Evolutionary conservation across 2,888 invertebrate species (phyloP).

Genomic region (Sericinus montela): DNA sequence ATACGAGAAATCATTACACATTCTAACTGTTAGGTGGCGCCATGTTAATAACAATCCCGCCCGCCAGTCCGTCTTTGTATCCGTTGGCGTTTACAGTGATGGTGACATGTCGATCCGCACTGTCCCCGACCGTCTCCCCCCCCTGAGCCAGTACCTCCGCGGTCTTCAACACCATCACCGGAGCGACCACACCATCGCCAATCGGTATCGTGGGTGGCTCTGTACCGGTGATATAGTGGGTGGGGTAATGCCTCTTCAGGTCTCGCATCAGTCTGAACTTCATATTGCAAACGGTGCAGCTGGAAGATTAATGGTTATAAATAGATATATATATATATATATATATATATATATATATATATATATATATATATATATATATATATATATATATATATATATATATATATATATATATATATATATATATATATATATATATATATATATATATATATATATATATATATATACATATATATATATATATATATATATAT

Average conservation of each 20-base stretch:
- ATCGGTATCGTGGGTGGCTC: constrained; percentile 14
- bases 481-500: too few species aligned
- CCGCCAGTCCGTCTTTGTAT: constrained; percentile 45
- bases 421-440: too few species aligned
- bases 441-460: too few species aligned
- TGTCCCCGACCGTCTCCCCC: constrained; percentile 18
- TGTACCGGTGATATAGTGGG: constrained; percentile 48
- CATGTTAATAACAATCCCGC: constrained; percentile 58
- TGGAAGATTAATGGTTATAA: constrained; percentile 30
- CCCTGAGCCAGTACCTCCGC: constrained; percentile 10
- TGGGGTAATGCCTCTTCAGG: constrained; percentile 64
- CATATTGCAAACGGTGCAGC: constrained; percentile 61
- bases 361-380: too few species aligned
- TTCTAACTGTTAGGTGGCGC: constrained; percentile 30
- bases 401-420: too few species aligned
- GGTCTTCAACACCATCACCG: constrained; percentile 11
- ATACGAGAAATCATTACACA: too few species aligned
- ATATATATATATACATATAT: too few species aligned
- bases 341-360: too few species aligned
- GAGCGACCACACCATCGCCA: constrained; percentile 11
- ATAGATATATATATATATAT: too few species aligned
- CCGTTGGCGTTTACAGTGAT: constrained; percentile 35
- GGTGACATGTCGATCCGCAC: constrained; percentile 39
- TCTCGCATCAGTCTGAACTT: constrained; percentile 63
- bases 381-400: too few species aligned